Percentiles rank a stretch among this genome's conserved stretches.
phyloP scores from a whole-genome alignment of 53 echinoderm and acorn worm genomes.

The Glandiceps talaboti region DNA sequence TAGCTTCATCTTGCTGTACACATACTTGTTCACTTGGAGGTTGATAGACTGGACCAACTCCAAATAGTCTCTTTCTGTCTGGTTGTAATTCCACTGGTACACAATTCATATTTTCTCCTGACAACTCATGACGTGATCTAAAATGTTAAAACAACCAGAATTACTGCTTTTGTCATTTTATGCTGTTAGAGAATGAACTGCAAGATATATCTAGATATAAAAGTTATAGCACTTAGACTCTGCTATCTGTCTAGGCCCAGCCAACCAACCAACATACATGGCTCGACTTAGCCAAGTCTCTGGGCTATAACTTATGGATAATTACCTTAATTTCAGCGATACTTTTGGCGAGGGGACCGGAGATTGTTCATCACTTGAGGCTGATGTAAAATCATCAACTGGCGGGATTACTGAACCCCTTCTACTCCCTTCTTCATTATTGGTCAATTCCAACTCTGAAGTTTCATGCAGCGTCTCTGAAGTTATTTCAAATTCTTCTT shows the following conservation, averaged over 20 bases:
- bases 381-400: neutral
- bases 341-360: neutral
- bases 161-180: no score
- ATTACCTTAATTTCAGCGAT: neutral
- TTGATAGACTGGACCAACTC: constrained; percentile 63
- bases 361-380: neutral
- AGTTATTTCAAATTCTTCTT: neutral
- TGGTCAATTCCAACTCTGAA: neutral
- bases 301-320: neutral
- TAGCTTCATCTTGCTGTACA: neutral
- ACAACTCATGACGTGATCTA: neutral
- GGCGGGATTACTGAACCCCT: no score
- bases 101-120: neutral
- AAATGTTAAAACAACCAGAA: no score
- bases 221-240: no score
- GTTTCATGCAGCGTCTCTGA: neutral
- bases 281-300: no score
- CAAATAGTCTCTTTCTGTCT: constrained; percentile 54
- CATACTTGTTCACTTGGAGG: constrained; percentile 51
- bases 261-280: no score
- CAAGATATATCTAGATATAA: no score
- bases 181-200: no score
- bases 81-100: constrained; percentile 41
- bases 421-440: no score
- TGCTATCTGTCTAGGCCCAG: no score